Evolutionary conservation across 2,113 vertebrate species (phyloP).

Genomic region (Fulmarus glacialis): DNA sequence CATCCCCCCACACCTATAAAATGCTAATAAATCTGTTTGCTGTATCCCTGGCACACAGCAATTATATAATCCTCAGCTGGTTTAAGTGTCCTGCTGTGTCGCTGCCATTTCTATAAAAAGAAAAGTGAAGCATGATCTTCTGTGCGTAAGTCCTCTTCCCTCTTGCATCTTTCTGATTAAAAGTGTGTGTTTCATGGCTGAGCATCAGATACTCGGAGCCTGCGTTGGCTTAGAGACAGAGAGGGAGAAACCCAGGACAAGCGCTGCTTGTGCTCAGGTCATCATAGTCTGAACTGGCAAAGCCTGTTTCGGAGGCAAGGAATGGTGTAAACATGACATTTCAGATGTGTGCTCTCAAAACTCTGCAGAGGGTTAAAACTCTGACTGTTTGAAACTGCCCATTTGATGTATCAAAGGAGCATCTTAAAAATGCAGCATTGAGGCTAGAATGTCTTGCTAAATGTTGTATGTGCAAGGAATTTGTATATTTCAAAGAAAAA

Average conservation of each 20-base stretch:
- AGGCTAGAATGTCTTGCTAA: not conserved
- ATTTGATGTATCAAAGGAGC: not conserved
- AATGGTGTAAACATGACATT: not conserved
- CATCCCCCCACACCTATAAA: not conserved
- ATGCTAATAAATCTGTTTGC: not conserved
- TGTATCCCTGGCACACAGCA: not conserved
- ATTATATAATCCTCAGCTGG: fast-evolving
- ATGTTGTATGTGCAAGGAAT: fast-evolving
- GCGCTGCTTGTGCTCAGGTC: not conserved
- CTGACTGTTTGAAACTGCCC: not conserved
- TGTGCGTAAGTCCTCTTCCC: not conserved
- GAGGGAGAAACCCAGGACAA: not conserved
- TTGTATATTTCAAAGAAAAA: not conserved
- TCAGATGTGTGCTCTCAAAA: not conserved
- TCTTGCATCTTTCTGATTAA: not conserved
- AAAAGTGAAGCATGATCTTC: not conserved
- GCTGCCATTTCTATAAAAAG: not conserved
- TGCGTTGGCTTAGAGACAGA: not conserved
- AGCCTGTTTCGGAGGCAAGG: not conserved
- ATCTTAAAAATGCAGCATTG: not conserved
- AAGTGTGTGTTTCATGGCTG: not conserved
- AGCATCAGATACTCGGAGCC: not conserved
- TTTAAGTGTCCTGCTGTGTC: not conserved
- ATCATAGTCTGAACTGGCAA: not conserved
- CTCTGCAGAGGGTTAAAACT: not conserved